Percentiles rank a stretch among this genome's conserved stretches.
Conservation (phyloP, 2,888 invertebrate species). For the Nysson spinosus region DNA sequence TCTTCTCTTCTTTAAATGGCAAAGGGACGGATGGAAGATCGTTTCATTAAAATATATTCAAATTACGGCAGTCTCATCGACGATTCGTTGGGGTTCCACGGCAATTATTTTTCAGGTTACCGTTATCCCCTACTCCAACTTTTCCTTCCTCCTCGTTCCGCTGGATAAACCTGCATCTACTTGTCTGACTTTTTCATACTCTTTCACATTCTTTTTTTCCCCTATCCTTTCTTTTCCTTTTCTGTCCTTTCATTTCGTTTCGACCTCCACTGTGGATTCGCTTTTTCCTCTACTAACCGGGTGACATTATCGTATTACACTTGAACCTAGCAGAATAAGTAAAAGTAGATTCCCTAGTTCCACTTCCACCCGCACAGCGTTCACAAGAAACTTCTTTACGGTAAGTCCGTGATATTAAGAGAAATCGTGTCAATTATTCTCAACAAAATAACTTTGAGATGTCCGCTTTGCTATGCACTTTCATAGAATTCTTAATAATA, state of each 20-base stretch:
- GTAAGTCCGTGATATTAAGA: no score
- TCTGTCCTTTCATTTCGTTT: background rate
- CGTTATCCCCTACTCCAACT: slow-evolving; percentile 25
- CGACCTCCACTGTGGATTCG: no score
- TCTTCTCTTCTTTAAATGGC: slow-evolving; percentile 9
- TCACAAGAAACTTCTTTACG: no score
- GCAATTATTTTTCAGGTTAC: slow-evolving; percentile 50
- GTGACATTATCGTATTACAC: no score
- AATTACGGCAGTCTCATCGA: slow-evolving; percentile 45
- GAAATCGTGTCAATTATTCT: no score
- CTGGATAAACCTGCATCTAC: slow-evolving; percentile 25
- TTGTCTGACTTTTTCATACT: background rate
- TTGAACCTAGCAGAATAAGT: no score
- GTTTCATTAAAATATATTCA: slow-evolving; percentile 53
- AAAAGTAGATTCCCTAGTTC: no score
- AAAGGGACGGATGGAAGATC: slow-evolving; percentile 18
- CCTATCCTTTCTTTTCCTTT: background rate
- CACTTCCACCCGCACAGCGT: no score
- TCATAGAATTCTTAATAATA: no score
- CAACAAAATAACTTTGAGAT: no score
- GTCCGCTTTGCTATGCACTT: no score
- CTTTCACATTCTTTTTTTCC: background rate
- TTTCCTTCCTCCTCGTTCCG: slow-evolving; percentile 16
- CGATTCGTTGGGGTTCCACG: slow-evolving; percentile 41
- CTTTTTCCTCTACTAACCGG: no score